Conservation (phyloP, 2,888 invertebrate genomes). For the Ctenicera cuprea region DNA sequence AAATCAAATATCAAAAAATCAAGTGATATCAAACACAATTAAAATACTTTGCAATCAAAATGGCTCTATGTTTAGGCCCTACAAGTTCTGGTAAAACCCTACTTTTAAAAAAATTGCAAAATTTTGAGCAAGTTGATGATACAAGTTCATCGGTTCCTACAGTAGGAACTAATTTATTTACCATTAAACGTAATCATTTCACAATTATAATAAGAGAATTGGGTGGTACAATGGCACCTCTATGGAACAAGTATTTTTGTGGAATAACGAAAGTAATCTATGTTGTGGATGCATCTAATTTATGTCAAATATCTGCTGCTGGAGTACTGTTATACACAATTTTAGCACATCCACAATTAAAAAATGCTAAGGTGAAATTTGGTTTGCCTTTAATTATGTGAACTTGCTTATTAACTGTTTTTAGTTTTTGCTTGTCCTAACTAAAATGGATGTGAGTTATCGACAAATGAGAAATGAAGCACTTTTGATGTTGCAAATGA, state of each 20-base stretch:
- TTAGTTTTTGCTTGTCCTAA: conserved; percentile 82
- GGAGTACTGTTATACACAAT: conserved; percentile 87
- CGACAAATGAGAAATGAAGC: conserved; percentile 92
- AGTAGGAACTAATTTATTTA: conserved; percentile 86
- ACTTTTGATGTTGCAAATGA: conserved; percentile 86
- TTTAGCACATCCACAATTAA: conserved; percentile 82
- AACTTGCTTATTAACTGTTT: too few species aligned
- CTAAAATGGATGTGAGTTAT: conserved; percentile 91
- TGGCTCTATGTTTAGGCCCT: conserved; percentile 83
- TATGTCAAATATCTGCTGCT: conserved; percentile 90
- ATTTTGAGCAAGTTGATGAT: conserved; percentile 81
- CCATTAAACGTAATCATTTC: conserved; percentile 72
- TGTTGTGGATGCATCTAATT: conserved; percentile 88
- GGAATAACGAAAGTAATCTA: conserved; percentile 83
- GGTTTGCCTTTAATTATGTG: background rate
- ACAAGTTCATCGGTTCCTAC: conserved; percentile 88
- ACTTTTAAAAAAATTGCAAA: conserved; percentile 83
- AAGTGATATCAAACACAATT: too few species aligned
- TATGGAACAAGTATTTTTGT: conserved; percentile 87
- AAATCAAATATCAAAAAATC: too few species aligned
- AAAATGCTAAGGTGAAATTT: conserved; percentile 77
- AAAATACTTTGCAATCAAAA: conserved; percentile 2
- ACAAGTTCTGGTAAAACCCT: conserved; percentile 89
- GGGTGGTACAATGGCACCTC: conserved; percentile 88
- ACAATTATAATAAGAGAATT: conserved; percentile 78